Conservation (phyloP, 2,113 vertebrate species). For the Numida meleagris region DNA sequence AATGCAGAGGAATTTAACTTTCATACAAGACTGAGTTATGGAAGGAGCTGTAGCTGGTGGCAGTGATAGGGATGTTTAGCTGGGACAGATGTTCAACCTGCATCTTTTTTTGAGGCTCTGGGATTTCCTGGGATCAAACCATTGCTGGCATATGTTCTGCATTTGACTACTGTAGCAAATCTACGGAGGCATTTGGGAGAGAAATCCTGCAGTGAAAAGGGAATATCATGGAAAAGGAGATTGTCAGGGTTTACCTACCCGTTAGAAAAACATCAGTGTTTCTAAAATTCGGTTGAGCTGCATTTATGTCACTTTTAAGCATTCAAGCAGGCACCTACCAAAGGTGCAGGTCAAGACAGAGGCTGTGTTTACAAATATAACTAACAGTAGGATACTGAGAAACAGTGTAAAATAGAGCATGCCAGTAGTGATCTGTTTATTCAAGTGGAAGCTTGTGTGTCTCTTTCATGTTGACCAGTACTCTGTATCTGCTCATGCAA, state of each 20-base stretch:
- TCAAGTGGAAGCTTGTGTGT: not conserved
- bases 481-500: not conserved
- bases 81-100: not conserved
- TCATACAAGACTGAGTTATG: not conserved
- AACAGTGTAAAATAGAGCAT: not conserved
- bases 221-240: not conserved
- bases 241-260: not conserved
- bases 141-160: not conserved
- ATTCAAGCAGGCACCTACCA: not conserved
- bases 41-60: not conserved
- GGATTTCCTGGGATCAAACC: not conserved
- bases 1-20: constrained; percentile 30
- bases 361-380: not conserved
- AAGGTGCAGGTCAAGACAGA: not conserved
- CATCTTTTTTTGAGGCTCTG: not conserved
- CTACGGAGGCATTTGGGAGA: not conserved
- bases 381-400: not conserved
- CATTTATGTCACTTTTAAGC: not conserved
- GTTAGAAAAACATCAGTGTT: not conserved
- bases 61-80: not conserved
- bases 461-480: not conserved
- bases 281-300: not conserved
- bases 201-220: not conserved
- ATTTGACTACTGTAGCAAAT: not conserved
- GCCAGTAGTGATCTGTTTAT: not conserved